Evolutionary conservation across 2,888 invertebrate genomes (phyloP), one percentile per base, ranked within the genome.

Genomic region (Nemurella pictetii): DNA sequence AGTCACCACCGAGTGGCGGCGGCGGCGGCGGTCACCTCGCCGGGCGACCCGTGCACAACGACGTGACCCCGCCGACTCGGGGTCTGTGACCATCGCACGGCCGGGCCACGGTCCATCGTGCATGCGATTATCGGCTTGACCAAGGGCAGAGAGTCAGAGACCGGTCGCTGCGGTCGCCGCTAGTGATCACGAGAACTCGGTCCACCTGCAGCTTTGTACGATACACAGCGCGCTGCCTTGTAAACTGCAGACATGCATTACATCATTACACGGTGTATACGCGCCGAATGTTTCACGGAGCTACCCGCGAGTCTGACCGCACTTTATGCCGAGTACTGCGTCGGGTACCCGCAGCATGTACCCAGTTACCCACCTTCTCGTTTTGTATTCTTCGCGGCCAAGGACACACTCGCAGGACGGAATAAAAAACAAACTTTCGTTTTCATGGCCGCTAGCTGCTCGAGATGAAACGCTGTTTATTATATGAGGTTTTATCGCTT

Each of bases 391-490:
- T 78, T 78, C 78, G 78, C 29, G 30, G 78, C 30, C 78, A 78
- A 78, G 78, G 78, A 5, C 78, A 78, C n/a, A n/a, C 78, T 74
- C 74, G 9, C 15, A 12, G 30, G 78, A 20, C 9, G 55, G 55
- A 55, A 55, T 55, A 20, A 55, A 55, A 55, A 78, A 77, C 28
- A 28, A 78, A 78, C 78, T 78, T 78, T 78, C 78, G 78, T 78
- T 78, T 78, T 78, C 78, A 78, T 78, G 78, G 78, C 78, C 78
- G 30, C 28, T 30, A n/a, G 5, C 15, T 27, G 29, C n/a, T 5
- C 28, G 27, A 25, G 28, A 78, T 78, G 29, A 7, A 9, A 12
- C 26, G 77, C n/a, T 29, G 9, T 29, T 78, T 78, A 28, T 78
- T 20, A 75, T 75, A 27, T 27, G 26, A 75, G 27, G 55, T 36